Evolutionary conservation across 2,797 vertebrate species (phyloP), one percentile per base, ranked within the genome.

Genomic region (Sebastes umbrosus): DNA sequence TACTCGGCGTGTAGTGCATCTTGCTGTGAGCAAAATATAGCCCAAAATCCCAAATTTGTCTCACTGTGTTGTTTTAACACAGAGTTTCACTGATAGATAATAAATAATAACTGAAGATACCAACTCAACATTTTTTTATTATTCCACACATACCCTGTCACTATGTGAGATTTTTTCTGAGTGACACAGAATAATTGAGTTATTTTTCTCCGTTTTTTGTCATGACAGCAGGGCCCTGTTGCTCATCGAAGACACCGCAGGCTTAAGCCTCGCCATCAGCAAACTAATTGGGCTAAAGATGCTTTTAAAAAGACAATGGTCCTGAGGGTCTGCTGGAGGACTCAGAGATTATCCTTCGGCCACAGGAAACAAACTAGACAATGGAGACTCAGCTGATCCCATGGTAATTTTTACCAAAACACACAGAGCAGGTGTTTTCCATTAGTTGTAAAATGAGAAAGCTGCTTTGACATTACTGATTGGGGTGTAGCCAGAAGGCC

Each of bases 201-300:
- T 80, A 27, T 83, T 66, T 75, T 60, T 50, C 20, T 8, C 3
- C 50, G 20, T 58, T 36, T 62, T 77, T 67, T 78, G 46, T 50
- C 60, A 34, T 39, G 52, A 65, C 68, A 73, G 29, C 73, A 43
- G 54, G 36, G 22, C 29, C 66, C 62, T 39, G 39, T 69, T 67
- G 78, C 73, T 83, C 67, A 46, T 14, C 69, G 73, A 59, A 82
- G 76, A 84, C 74, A 70, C 72, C 27, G 14, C 71, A 79, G 75
- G 69, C 65, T 77, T 83, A 68, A 85, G 83, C 69, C 60, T 79
- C 57, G 9, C 60, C 69, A 75, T 69, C 80, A 87, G 83, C 74
- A 69, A 83, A 84, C 73, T 92, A 92, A 94, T 92, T 91, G 88
- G 79, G 73, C 71, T 82, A 69, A 84, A 84, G 79, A 94, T 84